phyloP scores from a whole-genome alignment of 2,113 vertebrate genomes.

The Isurus oxyrinchus region DNA sequence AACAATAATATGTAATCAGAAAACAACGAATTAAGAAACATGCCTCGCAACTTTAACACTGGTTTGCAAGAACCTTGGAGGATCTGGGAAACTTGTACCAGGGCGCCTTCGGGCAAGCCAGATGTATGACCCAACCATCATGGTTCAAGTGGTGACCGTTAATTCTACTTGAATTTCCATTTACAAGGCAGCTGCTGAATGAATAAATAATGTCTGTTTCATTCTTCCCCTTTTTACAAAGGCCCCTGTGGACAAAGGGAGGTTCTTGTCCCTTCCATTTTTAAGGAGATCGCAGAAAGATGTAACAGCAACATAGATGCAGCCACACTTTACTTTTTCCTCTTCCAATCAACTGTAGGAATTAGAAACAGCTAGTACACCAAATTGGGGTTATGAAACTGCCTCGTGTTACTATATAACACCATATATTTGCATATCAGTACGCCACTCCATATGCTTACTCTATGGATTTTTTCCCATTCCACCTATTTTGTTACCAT shows the following conservation, averaged over 20 bases:
- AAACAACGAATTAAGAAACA: background rate
- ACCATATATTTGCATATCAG: background rate
- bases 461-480: background rate
- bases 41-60: background rate
- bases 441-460: background rate
- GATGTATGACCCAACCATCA: background rate
- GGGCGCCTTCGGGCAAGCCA: background rate
- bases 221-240: background rate
- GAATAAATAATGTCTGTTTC: background rate
- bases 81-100: background rate
- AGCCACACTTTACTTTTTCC: background rate
- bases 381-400: background rate
- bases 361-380: background rate
- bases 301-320: background rate
- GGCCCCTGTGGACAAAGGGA: background rate
- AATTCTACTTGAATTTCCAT: conserved; percentile 13
- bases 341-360: background rate
- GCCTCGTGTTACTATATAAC: background rate
- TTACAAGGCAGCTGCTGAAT: background rate
- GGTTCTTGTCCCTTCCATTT: background rate
- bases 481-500: background rate
- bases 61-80: background rate
- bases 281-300: background rate
- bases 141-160: background rate
- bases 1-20: background rate